phyloP scores from a whole-genome alignment of 2,113 vertebrate species.

The Semicossyphus pulcher region DNA sequence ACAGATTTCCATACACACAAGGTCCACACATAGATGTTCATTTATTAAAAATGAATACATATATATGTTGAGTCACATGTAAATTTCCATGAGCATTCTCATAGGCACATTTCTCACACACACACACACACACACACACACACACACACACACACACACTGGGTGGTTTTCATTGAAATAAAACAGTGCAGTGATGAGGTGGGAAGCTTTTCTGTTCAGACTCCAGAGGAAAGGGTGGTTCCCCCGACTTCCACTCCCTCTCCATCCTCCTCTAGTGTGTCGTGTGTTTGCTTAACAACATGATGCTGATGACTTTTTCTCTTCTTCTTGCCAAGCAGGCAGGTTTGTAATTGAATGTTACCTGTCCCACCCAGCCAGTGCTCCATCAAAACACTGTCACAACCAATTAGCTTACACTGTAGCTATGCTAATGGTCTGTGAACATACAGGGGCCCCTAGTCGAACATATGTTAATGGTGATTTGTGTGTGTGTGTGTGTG shows the following conservation, averaged over 20 bases:
- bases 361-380: conserved; percentile 70
- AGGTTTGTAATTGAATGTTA: conserved; percentile 69
- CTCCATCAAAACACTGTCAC: conserved; percentile 61
- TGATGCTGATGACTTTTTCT: conserved; percentile 56
- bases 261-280: conserved; percentile 31
- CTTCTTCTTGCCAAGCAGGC: conserved; percentile 24
- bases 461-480: conserved; percentile 38
- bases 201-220: conserved; percentile 39
- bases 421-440: conserved; percentile 73
- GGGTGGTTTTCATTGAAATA: conserved; percentile 64
- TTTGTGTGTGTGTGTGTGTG: conserved; percentile 22
- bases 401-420: conserved; percentile 62
- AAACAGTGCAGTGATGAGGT: conserved; percentile 37
- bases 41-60: conserved; percentile 50
- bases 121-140: conserved; percentile 37
- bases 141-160: conserved; percentile 30
- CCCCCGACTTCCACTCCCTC: not conserved
- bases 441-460: conserved; percentile 58
- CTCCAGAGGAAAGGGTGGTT: conserved; percentile 45
- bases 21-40: conserved; percentile 40
- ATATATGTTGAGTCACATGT: conserved; percentile 20
- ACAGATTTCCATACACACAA: conserved; percentile 49
- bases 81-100: conserved; percentile 12
- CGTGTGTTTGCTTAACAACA: conserved; percentile 66
- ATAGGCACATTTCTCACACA: conserved; percentile 11